Evolutionary conservation across 2,888 invertebrate species (phyloP).

Genomic region (Caenorhabditis sinica): DNA sequence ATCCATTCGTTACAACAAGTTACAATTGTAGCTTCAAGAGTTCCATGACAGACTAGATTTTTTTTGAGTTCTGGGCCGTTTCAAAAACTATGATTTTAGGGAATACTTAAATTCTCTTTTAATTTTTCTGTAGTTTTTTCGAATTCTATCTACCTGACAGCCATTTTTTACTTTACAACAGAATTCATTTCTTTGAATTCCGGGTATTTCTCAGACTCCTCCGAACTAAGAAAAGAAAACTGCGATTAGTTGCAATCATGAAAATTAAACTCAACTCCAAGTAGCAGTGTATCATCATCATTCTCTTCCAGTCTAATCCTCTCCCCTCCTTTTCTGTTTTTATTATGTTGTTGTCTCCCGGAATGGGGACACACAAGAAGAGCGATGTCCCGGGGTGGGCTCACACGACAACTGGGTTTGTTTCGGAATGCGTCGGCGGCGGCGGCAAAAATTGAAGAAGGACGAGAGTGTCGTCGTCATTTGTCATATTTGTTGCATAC

Average conservation of each 20-base stretch:
- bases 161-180: too few relatives aligned
- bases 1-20: too few relatives aligned
- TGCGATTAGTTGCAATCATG: too few relatives aligned
- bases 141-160: too few relatives aligned
- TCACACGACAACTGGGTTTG: constrained; percentile 46
- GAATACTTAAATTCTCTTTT: background rate
- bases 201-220: too few relatives aligned
- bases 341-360: constrained; percentile 17
- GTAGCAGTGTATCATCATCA: too few relatives aligned
- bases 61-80: too few relatives aligned
- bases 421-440: constrained; percentile 36
- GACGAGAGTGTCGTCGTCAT: constrained; percentile 62
- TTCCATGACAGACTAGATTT: too few relatives aligned
- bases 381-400: constrained; percentile 1
- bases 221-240: background rate
- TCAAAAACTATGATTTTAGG: too few relatives aligned
- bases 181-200: too few relatives aligned
- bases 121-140: background rate
- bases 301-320: background rate
- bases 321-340: background rate
- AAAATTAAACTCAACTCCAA: too few relatives aligned
- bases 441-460: constrained; percentile 24
- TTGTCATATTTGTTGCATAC: constrained; percentile 69
- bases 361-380: constrained; percentile 2
- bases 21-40: too few relatives aligned